phyloP scores from a whole-genome alignment of 2,888 invertebrate species.

The Trachelus tabidus region DNA sequence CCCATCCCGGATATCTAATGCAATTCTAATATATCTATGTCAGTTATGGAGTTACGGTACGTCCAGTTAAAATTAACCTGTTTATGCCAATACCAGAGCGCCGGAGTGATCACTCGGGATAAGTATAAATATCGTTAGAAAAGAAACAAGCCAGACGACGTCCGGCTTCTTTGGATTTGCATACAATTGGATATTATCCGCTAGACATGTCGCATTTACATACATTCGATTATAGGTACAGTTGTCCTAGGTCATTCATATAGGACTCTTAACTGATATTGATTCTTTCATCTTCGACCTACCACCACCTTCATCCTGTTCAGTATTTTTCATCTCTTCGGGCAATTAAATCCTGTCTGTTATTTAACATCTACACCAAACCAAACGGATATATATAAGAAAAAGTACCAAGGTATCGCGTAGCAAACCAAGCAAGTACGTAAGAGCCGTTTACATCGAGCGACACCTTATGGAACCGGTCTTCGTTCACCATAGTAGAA shows the following conservation, averaged over 20 bases:
- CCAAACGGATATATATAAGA: background rate
- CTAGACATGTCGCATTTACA: background rate
- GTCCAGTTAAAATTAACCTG: background rate
- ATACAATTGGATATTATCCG: background rate
- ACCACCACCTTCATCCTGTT: background rate
- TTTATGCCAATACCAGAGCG: background rate
- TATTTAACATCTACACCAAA: background rate
- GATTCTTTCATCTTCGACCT: background rate
- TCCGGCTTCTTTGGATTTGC: background rate
- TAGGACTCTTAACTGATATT: background rate
- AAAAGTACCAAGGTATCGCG: background rate
- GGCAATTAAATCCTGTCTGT: background rate
- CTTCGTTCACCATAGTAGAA: background rate
- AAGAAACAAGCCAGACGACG: background rate
- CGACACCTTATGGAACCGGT: background rate
- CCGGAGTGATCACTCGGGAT: background rate
- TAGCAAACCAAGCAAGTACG: background rate
- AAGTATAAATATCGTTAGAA: background rate
- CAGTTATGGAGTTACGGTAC: background rate
- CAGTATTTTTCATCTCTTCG: background rate
- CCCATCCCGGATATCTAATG: too few species aligned
- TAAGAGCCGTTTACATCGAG: background rate
- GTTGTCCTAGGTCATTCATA: background rate
- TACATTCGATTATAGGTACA: background rate
- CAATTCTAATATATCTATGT: background rate